phyloP scores from a whole-genome alignment of 2,888 invertebrate species.

The Drosophila demipolita region DNA sequence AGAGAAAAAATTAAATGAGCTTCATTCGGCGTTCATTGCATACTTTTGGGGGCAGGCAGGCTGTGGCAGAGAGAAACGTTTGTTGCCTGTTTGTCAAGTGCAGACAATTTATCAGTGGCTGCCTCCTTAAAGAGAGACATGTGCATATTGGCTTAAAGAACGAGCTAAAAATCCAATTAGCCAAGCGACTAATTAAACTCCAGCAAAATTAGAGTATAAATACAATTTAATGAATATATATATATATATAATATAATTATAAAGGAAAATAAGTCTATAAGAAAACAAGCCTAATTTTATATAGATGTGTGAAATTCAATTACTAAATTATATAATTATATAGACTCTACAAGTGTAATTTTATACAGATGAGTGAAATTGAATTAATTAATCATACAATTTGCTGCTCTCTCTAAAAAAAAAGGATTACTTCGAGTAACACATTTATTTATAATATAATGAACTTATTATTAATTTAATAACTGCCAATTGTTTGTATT shows the following conservation, averaged over 20 bases:
- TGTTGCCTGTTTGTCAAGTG: slow-evolving; percentile 26
- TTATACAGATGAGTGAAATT: background rate
- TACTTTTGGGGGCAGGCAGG: slow-evolving; percentile 20
- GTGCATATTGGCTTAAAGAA: slow-evolving; percentile 12
- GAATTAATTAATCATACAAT: background rate
- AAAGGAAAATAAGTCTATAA: too few relatives aligned
- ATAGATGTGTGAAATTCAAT: too few relatives aligned
- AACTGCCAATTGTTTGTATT: background rate
- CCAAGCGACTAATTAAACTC: background rate
- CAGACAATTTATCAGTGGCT: slow-evolving; percentile 26
- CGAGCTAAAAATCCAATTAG: background rate
- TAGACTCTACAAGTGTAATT: too few relatives aligned
- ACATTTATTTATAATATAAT: background rate
- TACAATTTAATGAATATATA: too few relatives aligned
- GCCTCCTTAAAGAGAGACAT: background rate
- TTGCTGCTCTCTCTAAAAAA: background rate
- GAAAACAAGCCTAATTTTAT: too few relatives aligned
- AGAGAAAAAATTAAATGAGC: slow-evolving; percentile 44
- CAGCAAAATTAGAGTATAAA: background rate
- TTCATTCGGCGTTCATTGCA: slow-evolving; percentile 49
- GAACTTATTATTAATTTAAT: background rate
- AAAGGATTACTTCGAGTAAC: background rate
- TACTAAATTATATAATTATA: too few relatives aligned
- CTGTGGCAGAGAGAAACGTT: slow-evolving; percentile 13
- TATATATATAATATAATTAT: too few relatives aligned